Evolutionary conservation across 2,113 vertebrate genomes (phyloP).

Genomic region (Amblyopsis rosae): DNA sequence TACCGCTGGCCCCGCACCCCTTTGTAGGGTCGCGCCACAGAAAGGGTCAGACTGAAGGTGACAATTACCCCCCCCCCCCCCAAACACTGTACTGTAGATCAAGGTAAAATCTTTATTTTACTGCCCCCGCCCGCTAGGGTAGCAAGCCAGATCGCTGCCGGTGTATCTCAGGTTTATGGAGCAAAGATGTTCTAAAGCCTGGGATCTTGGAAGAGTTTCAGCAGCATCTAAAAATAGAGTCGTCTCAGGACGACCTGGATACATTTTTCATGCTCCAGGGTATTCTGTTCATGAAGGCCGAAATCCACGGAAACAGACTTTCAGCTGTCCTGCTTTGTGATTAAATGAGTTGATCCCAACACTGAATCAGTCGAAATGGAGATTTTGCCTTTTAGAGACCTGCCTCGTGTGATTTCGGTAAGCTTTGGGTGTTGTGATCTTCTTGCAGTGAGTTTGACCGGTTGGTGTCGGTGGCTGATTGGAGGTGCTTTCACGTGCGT

Average conservation of each 20-base stretch:
- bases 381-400: constrained; percentile 76
- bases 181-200: constrained; percentile 2
- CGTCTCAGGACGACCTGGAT: not conserved
- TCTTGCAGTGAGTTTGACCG: constrained; percentile 77
- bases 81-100: constrained; percentile 71
- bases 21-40: constrained; percentile 63
- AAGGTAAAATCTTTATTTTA: constrained; percentile 82
- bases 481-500: constrained; percentile 73
- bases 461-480: constrained; percentile 77
- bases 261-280: not conserved
- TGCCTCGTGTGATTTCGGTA: constrained; percentile 76
- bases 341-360: constrained; percentile 2
- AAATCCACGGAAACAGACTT: constrained; percentile 14
- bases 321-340: not conserved
- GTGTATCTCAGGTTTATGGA: constrained; percentile 2
- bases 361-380: constrained; percentile 67
- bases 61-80: constrained; percentile 72
- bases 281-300: not conserved
- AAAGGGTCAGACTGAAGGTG: constrained; percentile 82
- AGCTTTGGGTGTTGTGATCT: constrained; percentile 81
- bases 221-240: constrained; percentile 13
- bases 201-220: constrained; percentile 8
- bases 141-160: constrained; percentile 6
- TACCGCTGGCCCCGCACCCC: constrained; percentile 69
- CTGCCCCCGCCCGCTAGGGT: constrained; percentile 22